Conservation (phyloP, 2,797 vertebrate species). For the Girardinus metallicus region DNA sequence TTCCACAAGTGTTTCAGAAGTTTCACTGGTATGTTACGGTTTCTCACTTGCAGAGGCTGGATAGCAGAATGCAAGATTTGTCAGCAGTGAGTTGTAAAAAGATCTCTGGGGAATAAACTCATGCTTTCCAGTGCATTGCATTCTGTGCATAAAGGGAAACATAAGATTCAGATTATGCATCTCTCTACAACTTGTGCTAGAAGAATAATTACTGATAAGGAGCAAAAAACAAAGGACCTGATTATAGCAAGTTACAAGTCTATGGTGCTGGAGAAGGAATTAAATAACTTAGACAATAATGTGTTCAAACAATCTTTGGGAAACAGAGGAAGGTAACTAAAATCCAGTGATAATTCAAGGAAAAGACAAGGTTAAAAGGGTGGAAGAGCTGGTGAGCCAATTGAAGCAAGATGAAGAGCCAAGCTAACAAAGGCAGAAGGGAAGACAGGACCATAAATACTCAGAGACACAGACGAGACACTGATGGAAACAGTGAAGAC, state of each 20-base stretch:
- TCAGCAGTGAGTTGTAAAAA: background rate
- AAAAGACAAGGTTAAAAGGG: background rate
- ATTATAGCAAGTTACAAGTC: conserved; percentile 1
- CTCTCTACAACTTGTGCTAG: background rate
- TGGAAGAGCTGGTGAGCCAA: background rate
- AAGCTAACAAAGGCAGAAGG: conserved; percentile 2
- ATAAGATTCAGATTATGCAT: background rate
- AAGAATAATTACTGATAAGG: background rate
- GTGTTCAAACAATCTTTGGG: background rate
- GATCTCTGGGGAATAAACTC: background rate
- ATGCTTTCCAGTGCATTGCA: background rate
- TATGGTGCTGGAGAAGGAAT: background rate
- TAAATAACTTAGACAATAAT: background rate
- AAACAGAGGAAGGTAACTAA: background rate
- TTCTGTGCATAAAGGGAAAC: background rate
- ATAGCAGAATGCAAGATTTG: background rate
- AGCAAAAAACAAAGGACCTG: background rate
- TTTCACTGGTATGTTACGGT: background rate
- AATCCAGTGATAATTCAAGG: conserved; percentile 1
- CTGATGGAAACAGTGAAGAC: conserved; percentile 2
- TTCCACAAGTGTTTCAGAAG: background rate
- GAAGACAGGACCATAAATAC: conserved; percentile 7
- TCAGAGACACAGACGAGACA: background rate
- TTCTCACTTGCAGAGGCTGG: background rate
- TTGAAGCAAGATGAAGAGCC: background rate